A percentile compares a stretch with the other conserved stretches of the same genome.
Conservation (phyloP, 1,140 invertebrate species). For the Zaprionus vittiger region DNA sequence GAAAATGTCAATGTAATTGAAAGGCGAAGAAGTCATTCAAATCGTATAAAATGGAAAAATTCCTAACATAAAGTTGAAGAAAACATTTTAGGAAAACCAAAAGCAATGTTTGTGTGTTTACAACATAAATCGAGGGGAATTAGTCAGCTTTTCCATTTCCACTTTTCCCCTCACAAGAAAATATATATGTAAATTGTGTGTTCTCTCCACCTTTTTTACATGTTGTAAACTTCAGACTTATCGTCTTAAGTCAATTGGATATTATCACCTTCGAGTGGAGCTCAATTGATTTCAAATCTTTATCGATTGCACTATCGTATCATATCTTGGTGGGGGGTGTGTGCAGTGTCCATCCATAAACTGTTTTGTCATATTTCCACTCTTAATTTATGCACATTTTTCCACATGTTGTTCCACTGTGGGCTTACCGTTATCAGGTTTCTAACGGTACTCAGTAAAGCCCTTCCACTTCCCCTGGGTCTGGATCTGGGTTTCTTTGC, state of each 20-base stretch:
- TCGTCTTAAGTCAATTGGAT: slow-evolving; percentile 42
- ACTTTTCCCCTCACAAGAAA: background rate
- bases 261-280: slow-evolving; percentile 51
- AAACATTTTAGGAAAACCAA: background rate
- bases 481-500: slow-evolving; percentile 44
- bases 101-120: slow-evolving; percentile 24
- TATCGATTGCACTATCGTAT: slow-evolving; percentile 1
- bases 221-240: slow-evolving; percentile 57
- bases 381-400: slow-evolving; percentile 73
- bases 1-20: slow-evolving; percentile 42
- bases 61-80: background rate
- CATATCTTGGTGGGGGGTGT: slow-evolving; percentile 33
- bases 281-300: slow-evolving; percentile 53
- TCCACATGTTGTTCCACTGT: slow-evolving; percentile 25
- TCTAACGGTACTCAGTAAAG: slow-evolving; percentile 61
- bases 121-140: slow-evolving; percentile 23
- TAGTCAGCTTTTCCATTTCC: slow-evolving; percentile 23
- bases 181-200: background rate
- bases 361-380: slow-evolving; percentile 63
- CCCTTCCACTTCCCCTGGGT: slow-evolving; percentile 10
- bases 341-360: slow-evolving; percentile 12
- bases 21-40: slow-evolving; percentile 23
- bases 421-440: slow-evolving; percentile 57
- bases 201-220: background rate
- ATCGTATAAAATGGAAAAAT: slow-evolving; percentile 12